phyloP scores from a whole-genome alignment of 2,888 invertebrate species.

The Perdita meconis region DNA sequence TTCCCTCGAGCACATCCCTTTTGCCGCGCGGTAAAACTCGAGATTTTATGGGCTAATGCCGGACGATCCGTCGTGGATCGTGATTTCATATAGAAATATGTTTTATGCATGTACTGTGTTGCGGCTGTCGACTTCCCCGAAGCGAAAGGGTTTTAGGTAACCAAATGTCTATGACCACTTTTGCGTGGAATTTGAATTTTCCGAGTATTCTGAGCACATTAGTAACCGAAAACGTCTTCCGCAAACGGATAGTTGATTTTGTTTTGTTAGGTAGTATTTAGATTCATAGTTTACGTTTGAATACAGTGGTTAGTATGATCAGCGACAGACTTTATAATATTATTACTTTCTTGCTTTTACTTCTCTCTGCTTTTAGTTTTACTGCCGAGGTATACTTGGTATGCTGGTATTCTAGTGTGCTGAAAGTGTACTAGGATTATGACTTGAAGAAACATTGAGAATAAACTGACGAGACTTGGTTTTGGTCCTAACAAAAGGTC shows the following conservation, averaged over 20 bases:
- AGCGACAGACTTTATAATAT: too few relatives aligned
- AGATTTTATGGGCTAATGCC: slow-evolving; percentile 80
- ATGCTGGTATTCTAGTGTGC: too few relatives aligned
- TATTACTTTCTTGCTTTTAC: too few relatives aligned
- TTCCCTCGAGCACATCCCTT: slow-evolving; percentile 15
- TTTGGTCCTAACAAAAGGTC: too few relatives aligned
- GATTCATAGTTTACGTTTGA: neutral
- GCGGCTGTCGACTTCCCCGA: slow-evolving; percentile 62
- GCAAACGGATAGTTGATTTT: neutral
- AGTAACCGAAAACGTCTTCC: neutral
- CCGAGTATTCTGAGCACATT: neutral
- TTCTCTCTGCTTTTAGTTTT: too few relatives aligned
- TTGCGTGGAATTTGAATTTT: neutral
- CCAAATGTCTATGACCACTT: slow-evolving; percentile 1
- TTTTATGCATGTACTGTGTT: slow-evolving; percentile 72
- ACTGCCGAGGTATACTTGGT: too few relatives aligned
- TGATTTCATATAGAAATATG: slow-evolving; percentile 77
- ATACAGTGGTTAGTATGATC: too few relatives aligned
- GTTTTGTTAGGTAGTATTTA: neutral
- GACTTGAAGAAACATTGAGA: too few relatives aligned
- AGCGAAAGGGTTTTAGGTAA: slow-evolving; percentile 74
- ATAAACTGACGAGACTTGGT: too few relatives aligned
- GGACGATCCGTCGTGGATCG: slow-evolving; percentile 69
- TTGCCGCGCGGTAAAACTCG: slow-evolving; percentile 73
- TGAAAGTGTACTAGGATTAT: too few relatives aligned